Evolutionary conservation across 2,888 invertebrate species (phyloP).

Genomic region (Melanophora roralis): DNA sequence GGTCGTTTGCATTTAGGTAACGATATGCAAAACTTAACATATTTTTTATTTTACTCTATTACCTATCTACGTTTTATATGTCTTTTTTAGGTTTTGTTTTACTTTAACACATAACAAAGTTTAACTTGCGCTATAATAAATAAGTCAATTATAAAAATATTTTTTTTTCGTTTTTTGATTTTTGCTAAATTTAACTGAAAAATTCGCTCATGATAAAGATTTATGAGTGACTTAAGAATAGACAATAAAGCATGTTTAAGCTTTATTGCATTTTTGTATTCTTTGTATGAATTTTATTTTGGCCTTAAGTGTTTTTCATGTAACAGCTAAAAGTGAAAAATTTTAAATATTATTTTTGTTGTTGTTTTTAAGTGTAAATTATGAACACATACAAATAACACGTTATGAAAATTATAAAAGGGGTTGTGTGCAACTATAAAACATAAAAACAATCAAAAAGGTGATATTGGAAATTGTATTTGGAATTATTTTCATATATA

Average conservation of each 20-base stretch:
- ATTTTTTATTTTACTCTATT: not conserved
- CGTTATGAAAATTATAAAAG: too few relatives aligned
- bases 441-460: too few relatives aligned
- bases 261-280: not conserved
- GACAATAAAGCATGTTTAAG: conserved; percentile 45
- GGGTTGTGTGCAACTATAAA: too few relatives aligned
- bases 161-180: conserved; percentile 2
- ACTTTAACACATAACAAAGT: conserved; percentile 45
- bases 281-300: conserved; percentile 25
- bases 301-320: conserved; percentile 49
- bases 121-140: conserved; percentile 58
- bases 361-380: too few relatives aligned
- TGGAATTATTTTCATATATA: too few relatives aligned
- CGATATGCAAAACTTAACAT: too few relatives aligned
- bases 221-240: conserved; percentile 55
- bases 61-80: not conserved
- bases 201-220: conserved; percentile 49
- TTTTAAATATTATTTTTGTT: conserved; percentile 45
- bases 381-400: too few relatives aligned
- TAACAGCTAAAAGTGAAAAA: conserved; percentile 48
- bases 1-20: too few relatives aligned
- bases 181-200: conserved; percentile 31
- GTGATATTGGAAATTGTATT: too few relatives aligned
- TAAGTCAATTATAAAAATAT: conserved; percentile 58
- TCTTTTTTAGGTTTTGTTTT: conserved; percentile 4